Percentiles rank a stretch among this genome's conserved stretches.
These are phyloP conservation scores for Sminthurides aquaticus DNA, from an alignment of 2,888 invertebrate genomes.

Conservation along the genomic window DNA sequence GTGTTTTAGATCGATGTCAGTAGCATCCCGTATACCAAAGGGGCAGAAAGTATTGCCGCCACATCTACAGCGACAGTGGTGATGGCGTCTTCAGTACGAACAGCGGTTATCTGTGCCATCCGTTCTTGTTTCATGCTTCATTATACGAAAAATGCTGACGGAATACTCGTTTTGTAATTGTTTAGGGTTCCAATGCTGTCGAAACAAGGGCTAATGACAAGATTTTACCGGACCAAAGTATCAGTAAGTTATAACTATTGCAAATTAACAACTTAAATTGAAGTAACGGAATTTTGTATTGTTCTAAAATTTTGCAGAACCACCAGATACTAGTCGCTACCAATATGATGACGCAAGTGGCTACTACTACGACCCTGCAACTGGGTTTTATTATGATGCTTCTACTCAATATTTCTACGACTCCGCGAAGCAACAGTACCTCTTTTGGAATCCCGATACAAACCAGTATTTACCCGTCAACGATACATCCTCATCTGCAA, in stretches of 20 bases:
- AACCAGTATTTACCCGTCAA: conserved; percentile 48
- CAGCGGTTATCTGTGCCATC: conserved; percentile 42
- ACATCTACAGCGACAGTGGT: conserved; percentile 5
- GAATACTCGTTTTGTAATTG: conserved; percentile 41
- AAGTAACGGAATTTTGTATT: neutral
- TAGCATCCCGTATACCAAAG: neutral
- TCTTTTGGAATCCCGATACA: conserved; percentile 79
- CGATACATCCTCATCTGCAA: conserved; percentile 9
- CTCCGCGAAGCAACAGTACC: conserved; percentile 77
- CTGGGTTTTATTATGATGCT: conserved; percentile 92
- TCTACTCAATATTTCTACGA: conserved; percentile 95
- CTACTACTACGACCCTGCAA: conserved; percentile 87
- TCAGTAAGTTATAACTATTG: neutral
- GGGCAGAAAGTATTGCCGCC: neutral
- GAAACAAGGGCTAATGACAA: conserved; percentile 14
- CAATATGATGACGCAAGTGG: conserved; percentile 91
- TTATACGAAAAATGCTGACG: conserved; percentile 37
- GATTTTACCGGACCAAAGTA: neutral
- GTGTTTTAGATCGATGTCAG: neutral
- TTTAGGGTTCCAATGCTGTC: conserved; percentile 37
- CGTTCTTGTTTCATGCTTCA: conserved; percentile 39
- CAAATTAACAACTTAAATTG: neutral
- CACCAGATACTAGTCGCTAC: conserved; percentile 83
- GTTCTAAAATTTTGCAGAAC: conserved; percentile 39
- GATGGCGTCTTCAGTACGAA: conserved; percentile 41